A percentile compares a stretch with the other conserved stretches of the same genome.
Evolutionary conservation across 2,113 vertebrate species (phyloP).

Genomic region (Psammodynastes pulverulentus): DNA sequence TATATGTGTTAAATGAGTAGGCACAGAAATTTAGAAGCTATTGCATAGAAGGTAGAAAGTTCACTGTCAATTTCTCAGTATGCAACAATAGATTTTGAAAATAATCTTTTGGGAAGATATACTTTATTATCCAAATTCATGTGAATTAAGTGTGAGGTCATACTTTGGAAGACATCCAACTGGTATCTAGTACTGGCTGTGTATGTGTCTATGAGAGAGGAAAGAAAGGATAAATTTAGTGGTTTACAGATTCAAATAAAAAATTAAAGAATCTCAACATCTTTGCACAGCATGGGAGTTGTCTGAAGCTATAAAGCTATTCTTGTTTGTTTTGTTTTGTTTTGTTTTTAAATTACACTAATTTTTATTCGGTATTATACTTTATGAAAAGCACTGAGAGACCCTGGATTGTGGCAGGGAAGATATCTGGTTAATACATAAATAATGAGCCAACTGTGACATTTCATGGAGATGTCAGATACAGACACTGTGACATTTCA

Average conservation of each 20-base stretch:
- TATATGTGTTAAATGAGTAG: no score
- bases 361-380: background rate
- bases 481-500: background rate
- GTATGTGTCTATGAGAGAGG: background rate
- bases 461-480: background rate
- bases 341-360: background rate
- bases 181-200: background rate
- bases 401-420: background rate
- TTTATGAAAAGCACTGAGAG: background rate
- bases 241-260: slow-evolving; percentile 1
- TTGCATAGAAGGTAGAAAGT: background rate
- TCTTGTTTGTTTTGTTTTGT: background rate
- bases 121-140: slow-evolving; percentile 13
- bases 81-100: slow-evolving; percentile 26
- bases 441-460: background rate
- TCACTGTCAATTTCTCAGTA: slow-evolving; percentile 2
- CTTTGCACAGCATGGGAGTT: background rate
- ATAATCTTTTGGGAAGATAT: slow-evolving; percentile 16
- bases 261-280: slow-evolving; percentile 20
- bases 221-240: background rate
- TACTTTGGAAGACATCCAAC: background rate
- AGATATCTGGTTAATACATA: background rate
- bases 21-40: background rate
- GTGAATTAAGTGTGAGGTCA: background rate
- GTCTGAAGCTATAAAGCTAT: background rate